Conservation (phyloP, 2,797 vertebrate genomes). For the Octomys mimax region DNA sequence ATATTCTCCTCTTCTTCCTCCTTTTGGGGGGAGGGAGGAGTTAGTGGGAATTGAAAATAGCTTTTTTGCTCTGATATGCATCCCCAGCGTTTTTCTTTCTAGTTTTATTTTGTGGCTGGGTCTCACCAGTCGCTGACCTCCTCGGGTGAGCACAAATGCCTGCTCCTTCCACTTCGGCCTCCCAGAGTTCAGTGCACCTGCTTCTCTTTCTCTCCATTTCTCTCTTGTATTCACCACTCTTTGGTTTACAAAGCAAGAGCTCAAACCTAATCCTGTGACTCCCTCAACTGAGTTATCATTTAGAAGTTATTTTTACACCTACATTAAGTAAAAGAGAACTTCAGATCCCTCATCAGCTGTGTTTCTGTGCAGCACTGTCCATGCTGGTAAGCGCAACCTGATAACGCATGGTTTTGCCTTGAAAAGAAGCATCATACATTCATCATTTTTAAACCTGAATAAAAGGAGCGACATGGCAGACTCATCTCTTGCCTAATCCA, state of each 20-base stretch:
- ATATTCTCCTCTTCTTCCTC: background rate
- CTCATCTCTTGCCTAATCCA: conserved; percentile 19
- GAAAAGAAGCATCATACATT: conserved; percentile 2
- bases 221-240: background rate
- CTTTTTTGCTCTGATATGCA: background rate
- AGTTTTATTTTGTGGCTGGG: background rate
- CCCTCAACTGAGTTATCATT: conserved; percentile 13
- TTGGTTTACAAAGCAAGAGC: conserved; percentile 4
- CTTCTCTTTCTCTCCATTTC: no score
- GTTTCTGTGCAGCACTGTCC: background rate
- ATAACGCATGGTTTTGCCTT: background rate
- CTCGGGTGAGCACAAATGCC: background rate
- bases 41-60: background rate
- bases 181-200: background rate
- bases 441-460: background rate
- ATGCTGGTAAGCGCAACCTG: background rate
- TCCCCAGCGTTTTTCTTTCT: background rate
- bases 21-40: no score
- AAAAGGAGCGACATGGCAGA: background rate
- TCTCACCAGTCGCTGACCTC: background rate
- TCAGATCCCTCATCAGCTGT: conserved; percentile 19
- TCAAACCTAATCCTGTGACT: background rate
- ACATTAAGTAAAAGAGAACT: background rate
- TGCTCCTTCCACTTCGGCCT: background rate
- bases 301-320: conserved; percentile 32